Evolutionary conservation across 2,888 invertebrate species (phyloP).

Genomic region (Homarus gammarus): DNA sequence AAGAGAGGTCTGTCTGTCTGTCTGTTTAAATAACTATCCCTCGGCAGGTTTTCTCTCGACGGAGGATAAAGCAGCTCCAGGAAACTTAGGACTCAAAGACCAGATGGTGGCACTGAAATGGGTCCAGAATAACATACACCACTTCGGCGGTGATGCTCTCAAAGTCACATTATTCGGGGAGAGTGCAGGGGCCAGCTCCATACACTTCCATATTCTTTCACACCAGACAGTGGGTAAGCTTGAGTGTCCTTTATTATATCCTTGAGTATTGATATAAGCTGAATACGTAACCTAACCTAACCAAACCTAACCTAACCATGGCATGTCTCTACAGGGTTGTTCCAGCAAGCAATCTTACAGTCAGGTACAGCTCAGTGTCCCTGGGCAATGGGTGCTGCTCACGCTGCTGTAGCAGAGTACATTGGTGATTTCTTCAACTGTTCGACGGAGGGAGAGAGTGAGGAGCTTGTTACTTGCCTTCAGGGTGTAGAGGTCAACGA

Average conservation of each 20-base stretch:
- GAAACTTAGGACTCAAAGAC: conserved; percentile 62
- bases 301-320: too few species aligned
- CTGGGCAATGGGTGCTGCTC: conserved; percentile 37
- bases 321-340: conserved; percentile 40
- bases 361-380: conserved; percentile 59
- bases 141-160: conserved; percentile 46
- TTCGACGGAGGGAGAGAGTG: conserved; percentile 29
- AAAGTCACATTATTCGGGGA: conserved; percentile 47
- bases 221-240: conserved; percentile 29
- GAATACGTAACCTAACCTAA: too few species aligned
- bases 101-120: conserved; percentile 57
- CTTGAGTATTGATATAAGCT: too few species aligned
- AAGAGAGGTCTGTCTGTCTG: neutral
- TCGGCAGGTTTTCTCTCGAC: conserved; percentile 57
- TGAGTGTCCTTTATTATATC: neutral
- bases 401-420: conserved; percentile 36
- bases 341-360: conserved; percentile 58
- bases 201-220: conserved; percentile 52
- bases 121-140: conserved; percentile 39
- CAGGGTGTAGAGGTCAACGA: conserved; percentile 30
- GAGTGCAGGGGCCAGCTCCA: conserved; percentile 55
- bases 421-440: conserved; percentile 52
- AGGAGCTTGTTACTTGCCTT: conserved; percentile 35
- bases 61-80: conserved; percentile 49
- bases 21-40: neutral